These are phyloP conservation scores for Glaucidium brasilianum DNA, from an alignment of 2,113 vertebrate species.

Conservation along the genomic window DNA sequence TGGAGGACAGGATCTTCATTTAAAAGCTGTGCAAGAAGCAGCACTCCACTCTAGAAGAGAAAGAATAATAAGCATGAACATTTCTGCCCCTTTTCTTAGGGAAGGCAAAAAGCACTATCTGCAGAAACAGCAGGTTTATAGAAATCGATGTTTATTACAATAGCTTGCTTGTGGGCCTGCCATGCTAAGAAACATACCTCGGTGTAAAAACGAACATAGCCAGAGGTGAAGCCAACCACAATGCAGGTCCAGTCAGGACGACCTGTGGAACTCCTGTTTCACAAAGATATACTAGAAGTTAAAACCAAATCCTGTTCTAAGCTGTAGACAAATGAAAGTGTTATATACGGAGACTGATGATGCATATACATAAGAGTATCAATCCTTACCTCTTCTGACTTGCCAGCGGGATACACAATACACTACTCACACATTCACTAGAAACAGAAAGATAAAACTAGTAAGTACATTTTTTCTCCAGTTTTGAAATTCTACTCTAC, in stretches of 20 bases:
- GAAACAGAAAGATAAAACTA: constrained; percentile 31
- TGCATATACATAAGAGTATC: not conserved
- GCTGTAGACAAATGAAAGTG: not conserved
- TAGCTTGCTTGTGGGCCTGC: not conserved
- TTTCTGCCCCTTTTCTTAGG: not conserved
- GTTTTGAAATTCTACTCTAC: not conserved
- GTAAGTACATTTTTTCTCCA: not conserved
- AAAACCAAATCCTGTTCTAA: not conserved
- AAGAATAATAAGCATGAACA: not conserved
- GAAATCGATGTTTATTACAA: not conserved
- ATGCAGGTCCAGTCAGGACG: constrained; percentile 98
- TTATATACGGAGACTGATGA: not conserved
- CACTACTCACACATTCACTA: constrained; percentile 90
- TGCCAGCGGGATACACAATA: constrained; percentile 91
- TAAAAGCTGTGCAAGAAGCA: constrained; percentile 92
- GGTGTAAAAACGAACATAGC: constrained; percentile 95
- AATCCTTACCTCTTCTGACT: constrained; percentile 94
- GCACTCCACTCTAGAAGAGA: constrained; percentile 84
- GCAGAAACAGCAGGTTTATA: not conserved
- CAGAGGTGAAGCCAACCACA: constrained; percentile 93
- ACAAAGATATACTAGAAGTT: not conserved
- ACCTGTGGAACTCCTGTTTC: constrained; percentile 91
- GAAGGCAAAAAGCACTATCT: not conserved
- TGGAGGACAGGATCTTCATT: constrained; percentile 91
- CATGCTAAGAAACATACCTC: constrained; percentile 77